A percentile compares a stretch with the other conserved stretches of the same genome.
Evolutionary conservation across 2,888 invertebrate species (phyloP).

Genomic region (Apomyelois bistriatella): DNA sequence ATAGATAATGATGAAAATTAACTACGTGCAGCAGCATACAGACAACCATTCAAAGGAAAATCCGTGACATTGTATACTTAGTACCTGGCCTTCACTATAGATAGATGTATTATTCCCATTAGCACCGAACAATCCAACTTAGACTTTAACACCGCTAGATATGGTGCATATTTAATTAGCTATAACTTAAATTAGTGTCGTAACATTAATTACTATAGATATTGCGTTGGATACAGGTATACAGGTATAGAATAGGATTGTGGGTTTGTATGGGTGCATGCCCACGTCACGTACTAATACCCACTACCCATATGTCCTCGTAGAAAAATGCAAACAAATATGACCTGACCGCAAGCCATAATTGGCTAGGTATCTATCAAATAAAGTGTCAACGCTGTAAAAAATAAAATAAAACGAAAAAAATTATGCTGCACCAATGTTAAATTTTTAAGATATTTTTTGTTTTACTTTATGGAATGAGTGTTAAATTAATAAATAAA

Average conservation of each 20-base stretch:
- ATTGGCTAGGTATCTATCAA: no score
- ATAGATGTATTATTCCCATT: constrained; percentile 6
- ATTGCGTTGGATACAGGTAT: not conserved
- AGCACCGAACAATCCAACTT: not conserved
- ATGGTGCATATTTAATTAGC: not conserved
- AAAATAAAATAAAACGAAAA: no score
- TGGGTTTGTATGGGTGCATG: not conserved
- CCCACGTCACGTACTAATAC: constrained; percentile 2
- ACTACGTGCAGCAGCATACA: not conserved
- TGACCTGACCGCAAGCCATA: not conserved
- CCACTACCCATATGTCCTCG: not conserved
- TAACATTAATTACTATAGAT: constrained; percentile 17
- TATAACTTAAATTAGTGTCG: not conserved
- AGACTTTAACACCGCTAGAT: not conserved
- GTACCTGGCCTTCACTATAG: constrained; percentile 2
- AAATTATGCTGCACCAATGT: no score
- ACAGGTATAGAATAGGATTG: not conserved
- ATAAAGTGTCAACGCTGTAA: no score
- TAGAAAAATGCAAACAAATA: not conserved
- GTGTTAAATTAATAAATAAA: no score
- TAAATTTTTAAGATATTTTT: no score
- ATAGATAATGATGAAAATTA: no score
- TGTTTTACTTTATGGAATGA: no score
- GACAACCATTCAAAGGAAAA: constrained; percentile 9
- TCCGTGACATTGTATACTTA: constrained; percentile 12